Evolutionary conservation across 2,797 vertebrate species (phyloP), one percentile per base, ranked within the genome.

Genomic region (Triplophysa yarkandensis): DNA sequence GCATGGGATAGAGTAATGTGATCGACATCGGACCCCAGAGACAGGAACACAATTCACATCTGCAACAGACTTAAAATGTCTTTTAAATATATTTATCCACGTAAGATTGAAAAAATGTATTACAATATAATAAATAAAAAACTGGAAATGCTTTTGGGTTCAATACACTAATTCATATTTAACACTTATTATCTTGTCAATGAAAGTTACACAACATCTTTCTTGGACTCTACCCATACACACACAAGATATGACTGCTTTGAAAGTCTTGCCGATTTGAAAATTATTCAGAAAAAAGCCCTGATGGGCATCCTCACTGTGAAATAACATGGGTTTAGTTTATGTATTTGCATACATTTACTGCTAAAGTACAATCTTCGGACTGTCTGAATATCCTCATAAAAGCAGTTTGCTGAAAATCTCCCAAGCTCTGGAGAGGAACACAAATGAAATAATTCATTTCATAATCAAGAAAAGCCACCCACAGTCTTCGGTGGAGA

Each of bases 281-380:
- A 46, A 79, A 77, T 80, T 63, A 77, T 77, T 80, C 32, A 8
- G 11, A 27, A 77, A n/a, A 66, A 55, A 68, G 30, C 32, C 25
- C 65, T 75, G 52, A 79, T 72, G 46, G 62, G 57, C 32, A 55
- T 58, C 54, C 70, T 78, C 30, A 16, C 71, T 71, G 78, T 58
- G 52, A 70, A 52, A 79, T 77, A 48, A 79, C 66, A 60, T 52
- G 50, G n/a, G 58, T 82, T 82, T 74, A 28, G 58, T 82, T 82
- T 74, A 28, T 69, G 30, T 19, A 50, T 63, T 58, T 65, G 39
- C 68, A 64, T 58, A 64, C 62, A 77, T 73, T 71, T 78, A 30
- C 43, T 9, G 27, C 34, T 32, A 44, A 25, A 41, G 16, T 62
- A 48, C 28, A 46, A 65, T 46, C 52, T 52, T 39, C 71, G 52